phyloP scores from a whole-genome alignment of 2,113 vertebrate species.

The Numida meleagris region DNA sequence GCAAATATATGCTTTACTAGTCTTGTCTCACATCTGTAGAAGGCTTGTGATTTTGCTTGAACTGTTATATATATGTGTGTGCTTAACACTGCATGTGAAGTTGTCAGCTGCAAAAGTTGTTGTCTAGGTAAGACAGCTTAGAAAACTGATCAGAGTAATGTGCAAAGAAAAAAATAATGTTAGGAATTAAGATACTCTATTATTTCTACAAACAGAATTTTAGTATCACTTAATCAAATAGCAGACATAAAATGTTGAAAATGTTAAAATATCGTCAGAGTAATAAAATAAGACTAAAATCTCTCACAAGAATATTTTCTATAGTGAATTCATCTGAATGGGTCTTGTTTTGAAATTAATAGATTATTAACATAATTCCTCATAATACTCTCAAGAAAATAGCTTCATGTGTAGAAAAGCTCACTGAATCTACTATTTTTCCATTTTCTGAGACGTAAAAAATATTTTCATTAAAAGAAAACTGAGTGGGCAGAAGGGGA shows the following conservation, averaged over 20 bases:
- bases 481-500: background rate
- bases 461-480: background rate
- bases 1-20: background rate
- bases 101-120: background rate
- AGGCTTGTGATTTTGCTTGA: background rate
- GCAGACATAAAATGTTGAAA: background rate
- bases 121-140: fast-evolving
- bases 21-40: background rate
- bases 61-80: background rate
- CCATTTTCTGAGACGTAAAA: background rate
- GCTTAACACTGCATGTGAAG: background rate
- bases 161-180: background rate
- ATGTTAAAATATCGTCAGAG: background rate
- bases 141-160: background rate
- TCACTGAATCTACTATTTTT: background rate
- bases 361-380: background rate
- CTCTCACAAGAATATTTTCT: background rate
- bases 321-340: background rate
- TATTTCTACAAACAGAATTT: background rate
- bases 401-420: background rate
- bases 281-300: background rate
- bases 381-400: background rate
- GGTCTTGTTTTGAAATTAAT: background rate
- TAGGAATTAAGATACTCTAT: background rate
- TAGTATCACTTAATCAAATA: background rate